Conservation (phyloP, 2,888 invertebrate species). For the Philhelius pedissequus region DNA sequence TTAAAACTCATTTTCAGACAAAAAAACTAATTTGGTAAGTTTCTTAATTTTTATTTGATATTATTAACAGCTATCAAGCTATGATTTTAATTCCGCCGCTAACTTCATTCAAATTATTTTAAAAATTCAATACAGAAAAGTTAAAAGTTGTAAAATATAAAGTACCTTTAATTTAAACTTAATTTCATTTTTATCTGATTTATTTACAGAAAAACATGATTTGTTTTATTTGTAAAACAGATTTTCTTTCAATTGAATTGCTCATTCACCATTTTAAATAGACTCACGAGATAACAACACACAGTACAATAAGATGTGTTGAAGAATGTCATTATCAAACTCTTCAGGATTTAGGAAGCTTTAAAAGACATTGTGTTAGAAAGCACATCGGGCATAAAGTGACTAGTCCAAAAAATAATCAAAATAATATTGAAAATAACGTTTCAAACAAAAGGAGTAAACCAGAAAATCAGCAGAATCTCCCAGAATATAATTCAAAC, state of each 20-base stretch:
- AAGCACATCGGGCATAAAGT: not conserved
- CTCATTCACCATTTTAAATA: not conserved
- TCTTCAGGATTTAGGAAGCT: not conserved
- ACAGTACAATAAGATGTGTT: not conserved
- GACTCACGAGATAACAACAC: not conserved
- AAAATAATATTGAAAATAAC: not conserved
- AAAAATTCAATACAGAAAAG: too few species aligned
- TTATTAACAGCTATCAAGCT: too few species aligned
- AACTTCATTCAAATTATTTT: too few species aligned
- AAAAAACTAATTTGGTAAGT: too few species aligned
- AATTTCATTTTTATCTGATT: not conserved
- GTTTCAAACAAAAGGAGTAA: not conserved
- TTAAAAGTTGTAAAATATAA: not conserved
- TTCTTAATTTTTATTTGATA: too few species aligned
- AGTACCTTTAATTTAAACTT: not conserved
- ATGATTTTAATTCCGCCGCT: too few species aligned
- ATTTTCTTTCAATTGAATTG: not conserved
- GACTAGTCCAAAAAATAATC: not conserved
- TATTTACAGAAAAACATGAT: not conserved
- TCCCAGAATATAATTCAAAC: not conserved
- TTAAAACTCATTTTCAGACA: too few species aligned
- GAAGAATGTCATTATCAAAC: not conserved
- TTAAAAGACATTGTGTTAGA: not conserved
- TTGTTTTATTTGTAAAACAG: not conserved
- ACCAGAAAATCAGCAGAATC: not conserved